Evolutionary conservation across 2,113 vertebrate species (phyloP).

Genomic region (Passerina amoena): DNA sequence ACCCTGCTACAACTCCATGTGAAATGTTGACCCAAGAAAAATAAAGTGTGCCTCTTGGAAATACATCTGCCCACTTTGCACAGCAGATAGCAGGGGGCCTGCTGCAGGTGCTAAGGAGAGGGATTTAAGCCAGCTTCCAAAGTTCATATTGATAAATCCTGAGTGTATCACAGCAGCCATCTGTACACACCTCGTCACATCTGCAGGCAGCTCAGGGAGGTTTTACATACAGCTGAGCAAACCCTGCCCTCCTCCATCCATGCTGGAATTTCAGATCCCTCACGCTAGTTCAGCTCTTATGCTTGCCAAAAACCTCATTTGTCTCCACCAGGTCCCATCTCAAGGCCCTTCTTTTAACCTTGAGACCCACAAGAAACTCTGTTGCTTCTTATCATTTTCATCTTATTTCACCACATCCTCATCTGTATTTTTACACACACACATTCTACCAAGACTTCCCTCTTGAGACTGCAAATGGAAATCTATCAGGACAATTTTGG

Average conservation of each 20-base stretch:
- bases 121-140: constrained; percentile 22
- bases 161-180: neutral
- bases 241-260: neutral
- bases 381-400: neutral
- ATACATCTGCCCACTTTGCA: constrained; percentile 2
- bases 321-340: neutral
- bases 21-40: constrained; percentile 51
- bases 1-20: neutral
- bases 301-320: neutral
- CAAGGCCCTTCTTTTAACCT: neutral
- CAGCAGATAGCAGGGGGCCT: constrained; percentile 15
- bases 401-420: neutral
- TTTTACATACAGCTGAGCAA: constrained; percentile 44
- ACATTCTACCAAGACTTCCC: neutral
- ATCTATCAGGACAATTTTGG: neutral
- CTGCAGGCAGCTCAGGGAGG: neutral
- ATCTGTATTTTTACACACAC: neutral
- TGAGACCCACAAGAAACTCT: neutral
- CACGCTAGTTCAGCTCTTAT: rapidly evolving
- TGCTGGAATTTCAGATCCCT: neutral
- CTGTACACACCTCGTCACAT: constrained; percentile 32
- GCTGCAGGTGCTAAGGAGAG: constrained; percentile 31
- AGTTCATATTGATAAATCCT: constrained; percentile 28
- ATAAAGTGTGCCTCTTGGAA: neutral
- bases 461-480: neutral